These are phyloP conservation scores for Kradibia gibbosae DNA, from an alignment of 1,140 invertebrate species.

Conservation along the genomic window DNA sequence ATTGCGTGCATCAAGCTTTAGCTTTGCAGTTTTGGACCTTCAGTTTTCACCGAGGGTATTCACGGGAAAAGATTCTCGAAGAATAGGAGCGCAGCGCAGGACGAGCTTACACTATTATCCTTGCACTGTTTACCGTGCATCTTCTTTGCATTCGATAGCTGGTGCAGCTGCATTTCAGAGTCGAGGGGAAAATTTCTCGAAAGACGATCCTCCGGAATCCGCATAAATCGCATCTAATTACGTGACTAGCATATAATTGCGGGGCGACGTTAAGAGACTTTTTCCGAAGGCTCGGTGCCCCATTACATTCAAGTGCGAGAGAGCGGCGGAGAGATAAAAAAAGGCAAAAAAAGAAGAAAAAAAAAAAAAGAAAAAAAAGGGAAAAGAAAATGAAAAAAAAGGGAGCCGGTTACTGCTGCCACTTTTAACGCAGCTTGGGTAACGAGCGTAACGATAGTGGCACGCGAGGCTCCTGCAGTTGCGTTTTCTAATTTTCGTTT, in stretches of 20 bases:
- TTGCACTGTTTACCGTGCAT: no score
- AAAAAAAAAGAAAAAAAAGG: neutral
- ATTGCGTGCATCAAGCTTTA: no score
- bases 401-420: neutral
- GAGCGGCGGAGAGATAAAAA: slow-evolving; percentile 12
- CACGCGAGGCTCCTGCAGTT: neutral
- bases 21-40: no score
- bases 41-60: no score
- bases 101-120: no score
- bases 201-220: slow-evolving; percentile 11
- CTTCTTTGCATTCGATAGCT: no score
- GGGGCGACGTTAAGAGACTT: neutral
- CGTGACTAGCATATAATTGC: slow-evolving; percentile 22
- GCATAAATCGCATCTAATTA: slow-evolving; percentile 46
- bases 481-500: slow-evolving; percentile 19
- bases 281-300: slow-evolving; percentile 20
- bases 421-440: slow-evolving; percentile 30
- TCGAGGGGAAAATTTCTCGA: neutral
- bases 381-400: neutral
- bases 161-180: no score
- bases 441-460: slow-evolving; percentile 32
- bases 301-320: slow-evolving; percentile 12
- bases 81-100: no score
- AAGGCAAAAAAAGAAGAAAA: neutral
- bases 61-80: no score